These are phyloP conservation scores for Hipparchia semele DNA, from an alignment of 2,888 invertebrate species.

Conservation along the genomic window DNA sequence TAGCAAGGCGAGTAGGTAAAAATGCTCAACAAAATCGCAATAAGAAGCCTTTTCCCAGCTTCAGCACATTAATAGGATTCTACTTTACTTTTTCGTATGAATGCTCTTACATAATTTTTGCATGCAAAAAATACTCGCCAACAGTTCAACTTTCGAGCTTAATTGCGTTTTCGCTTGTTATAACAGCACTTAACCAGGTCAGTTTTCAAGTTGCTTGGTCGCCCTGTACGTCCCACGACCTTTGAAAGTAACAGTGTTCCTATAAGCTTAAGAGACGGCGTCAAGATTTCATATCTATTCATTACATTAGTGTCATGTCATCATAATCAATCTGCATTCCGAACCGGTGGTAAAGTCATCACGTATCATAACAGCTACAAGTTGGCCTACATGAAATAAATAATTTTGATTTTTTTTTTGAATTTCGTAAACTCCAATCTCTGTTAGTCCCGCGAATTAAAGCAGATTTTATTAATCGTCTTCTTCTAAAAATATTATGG, in stretches of 20 bases:
- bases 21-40: neutral
- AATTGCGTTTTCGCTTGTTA: slow-evolving; percentile 18
- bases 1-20: no score
- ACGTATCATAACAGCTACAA: no score
- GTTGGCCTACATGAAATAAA: no score
- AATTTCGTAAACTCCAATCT: no score
- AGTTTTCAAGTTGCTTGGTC: slow-evolving; percentile 22
- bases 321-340: no score
- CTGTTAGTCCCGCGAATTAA: no score
- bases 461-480: no score
- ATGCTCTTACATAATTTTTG: neutral
- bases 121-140: slow-evolving; percentile 13
- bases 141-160: slow-evolving; percentile 16
- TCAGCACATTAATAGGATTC: neutral
- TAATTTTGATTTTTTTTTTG: no score
- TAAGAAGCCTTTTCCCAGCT: neutral
- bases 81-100: neutral
- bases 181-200: slow-evolving; percentile 16
- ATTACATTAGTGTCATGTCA: neutral
- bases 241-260: slow-evolving; percentile 80
- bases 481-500: no score
- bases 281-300: neutral
- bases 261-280: slow-evolving; percentile 34
- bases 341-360: no score
- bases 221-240: slow-evolving; percentile 60